A percentile compares a stretch with the other conserved stretches of the same genome.
Conservation (phyloP, 37 sponge, comb jelly and placozoan species). For the Halisarca cf. caerulea region DNA sequence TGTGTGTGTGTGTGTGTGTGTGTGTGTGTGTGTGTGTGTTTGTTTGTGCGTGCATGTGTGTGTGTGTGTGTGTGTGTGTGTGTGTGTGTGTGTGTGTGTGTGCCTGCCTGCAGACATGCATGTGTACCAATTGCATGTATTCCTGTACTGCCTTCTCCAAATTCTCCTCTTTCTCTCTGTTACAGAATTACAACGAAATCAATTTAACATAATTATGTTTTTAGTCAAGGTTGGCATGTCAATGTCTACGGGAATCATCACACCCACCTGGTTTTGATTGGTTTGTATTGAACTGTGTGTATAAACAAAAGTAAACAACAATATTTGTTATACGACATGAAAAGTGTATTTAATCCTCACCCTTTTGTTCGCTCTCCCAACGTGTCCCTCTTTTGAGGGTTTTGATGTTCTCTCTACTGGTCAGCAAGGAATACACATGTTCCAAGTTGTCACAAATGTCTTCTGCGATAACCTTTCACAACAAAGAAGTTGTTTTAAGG, state of each 20-base stretch:
- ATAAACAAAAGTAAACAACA: not conserved
- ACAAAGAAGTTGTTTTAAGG: not conserved
- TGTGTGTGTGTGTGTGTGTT: no score
- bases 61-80: no score
- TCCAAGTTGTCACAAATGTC: constrained; percentile 25
- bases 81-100: no score
- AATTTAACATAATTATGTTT: not conserved
- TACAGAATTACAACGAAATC: not conserved
- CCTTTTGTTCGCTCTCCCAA: no score
- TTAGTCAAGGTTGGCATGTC: no score
- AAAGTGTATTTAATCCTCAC: no score
- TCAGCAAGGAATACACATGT: constrained; percentile 4
- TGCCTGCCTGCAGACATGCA: no score
- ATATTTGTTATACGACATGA: not conserved
- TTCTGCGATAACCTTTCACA: not conserved
- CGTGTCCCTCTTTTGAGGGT: not conserved
- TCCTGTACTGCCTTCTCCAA: constrained; percentile 13
- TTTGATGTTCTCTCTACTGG: constrained; percentile 16
- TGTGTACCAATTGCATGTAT: constrained; percentile 21
- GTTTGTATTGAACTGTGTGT: not conserved
- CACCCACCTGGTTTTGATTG: not conserved
- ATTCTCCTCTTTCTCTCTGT: constrained; percentile 9
- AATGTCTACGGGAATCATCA: not conserved
- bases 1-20: no score
- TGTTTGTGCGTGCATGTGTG: no score